Percentiles rank a stretch among this genome's conserved stretches.
Conservation (phyloP, 2,888 invertebrate genomes). For the Harpalus rubripes region DNA sequence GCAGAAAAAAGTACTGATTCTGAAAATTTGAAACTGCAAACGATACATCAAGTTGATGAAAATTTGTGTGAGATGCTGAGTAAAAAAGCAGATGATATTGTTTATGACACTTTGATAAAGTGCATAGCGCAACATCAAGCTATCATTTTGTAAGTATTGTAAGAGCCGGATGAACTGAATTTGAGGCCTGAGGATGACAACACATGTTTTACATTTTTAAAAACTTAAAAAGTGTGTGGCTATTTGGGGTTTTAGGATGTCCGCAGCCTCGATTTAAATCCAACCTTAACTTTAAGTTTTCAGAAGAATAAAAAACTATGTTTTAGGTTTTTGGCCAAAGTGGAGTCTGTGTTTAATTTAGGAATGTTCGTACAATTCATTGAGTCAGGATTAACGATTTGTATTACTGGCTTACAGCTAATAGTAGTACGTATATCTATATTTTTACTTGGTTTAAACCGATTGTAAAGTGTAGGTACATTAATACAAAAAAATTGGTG, state of each 20-base stretch:
- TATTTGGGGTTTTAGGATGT: no score
- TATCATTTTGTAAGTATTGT: slow-evolving; percentile 25
- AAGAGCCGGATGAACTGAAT: no score
- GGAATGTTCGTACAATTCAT: slow-evolving; percentile 51
- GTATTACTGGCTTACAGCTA: slow-evolving; percentile 54
- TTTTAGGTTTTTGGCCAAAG: not conserved
- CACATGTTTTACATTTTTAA: no score
- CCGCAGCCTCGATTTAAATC: no score
- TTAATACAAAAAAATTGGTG: no score
- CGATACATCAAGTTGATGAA: not conserved
- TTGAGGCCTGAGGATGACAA: no score
- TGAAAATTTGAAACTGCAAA: not conserved
- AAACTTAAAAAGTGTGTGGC: no score
- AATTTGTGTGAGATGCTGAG: slow-evolving; percentile 13
- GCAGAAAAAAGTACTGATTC: not conserved
- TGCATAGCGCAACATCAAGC: slow-evolving; percentile 48
- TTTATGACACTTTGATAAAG: slow-evolving; percentile 25
- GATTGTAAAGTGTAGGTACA: no score
- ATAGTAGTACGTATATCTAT: slow-evolving; percentile 37
- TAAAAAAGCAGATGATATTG: slow-evolving; percentile 35
- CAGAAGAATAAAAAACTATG: no score
- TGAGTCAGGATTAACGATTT: slow-evolving; percentile 33
- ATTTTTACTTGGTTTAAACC: not conserved
- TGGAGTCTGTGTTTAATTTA: not conserved
- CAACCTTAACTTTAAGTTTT: no score